phyloP scores from a whole-genome alignment of 2,797 vertebrate genomes.

The Meda fulgida region DNA sequence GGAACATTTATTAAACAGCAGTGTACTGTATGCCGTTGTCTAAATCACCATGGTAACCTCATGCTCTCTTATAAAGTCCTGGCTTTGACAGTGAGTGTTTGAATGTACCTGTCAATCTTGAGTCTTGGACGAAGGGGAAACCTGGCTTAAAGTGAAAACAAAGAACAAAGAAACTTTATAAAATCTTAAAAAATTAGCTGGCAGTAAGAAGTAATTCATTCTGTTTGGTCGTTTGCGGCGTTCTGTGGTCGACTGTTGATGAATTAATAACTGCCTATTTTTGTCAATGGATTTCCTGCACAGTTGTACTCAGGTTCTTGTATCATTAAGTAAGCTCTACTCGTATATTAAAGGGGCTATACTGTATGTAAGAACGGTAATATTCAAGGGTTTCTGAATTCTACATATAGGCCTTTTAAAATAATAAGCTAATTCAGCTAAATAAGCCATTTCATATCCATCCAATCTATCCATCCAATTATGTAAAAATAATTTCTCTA shows the following conservation, averaged over 20 bases:
- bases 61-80: constrained; percentile 9
- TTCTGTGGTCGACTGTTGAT: background rate
- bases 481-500: no score
- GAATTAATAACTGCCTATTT: background rate
- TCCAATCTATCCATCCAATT: background rate
- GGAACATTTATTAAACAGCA: background rate
- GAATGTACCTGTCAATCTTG: constrained; percentile 5
- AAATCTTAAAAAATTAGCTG: background rate
- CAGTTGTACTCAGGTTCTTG: background rate
- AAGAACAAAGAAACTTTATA: background rate
- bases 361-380: background rate
- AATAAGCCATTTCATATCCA: background rate
- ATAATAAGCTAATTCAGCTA: background rate
- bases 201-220: background rate
- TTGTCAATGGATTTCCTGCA: background rate
- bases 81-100: background rate
- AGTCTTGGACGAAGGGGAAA: background rate
- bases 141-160: background rate
- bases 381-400: background rate
- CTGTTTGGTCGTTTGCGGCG: background rate
- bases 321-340: background rate
- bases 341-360: background rate
- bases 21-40: no score
- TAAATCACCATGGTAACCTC: constrained; percentile 24
- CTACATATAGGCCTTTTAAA: background rate